Evolutionary conservation across 2,888 invertebrate genomes (phyloP), one percentile per base, ranked within the genome.

Genomic region (Philereme vetulata): DNA sequence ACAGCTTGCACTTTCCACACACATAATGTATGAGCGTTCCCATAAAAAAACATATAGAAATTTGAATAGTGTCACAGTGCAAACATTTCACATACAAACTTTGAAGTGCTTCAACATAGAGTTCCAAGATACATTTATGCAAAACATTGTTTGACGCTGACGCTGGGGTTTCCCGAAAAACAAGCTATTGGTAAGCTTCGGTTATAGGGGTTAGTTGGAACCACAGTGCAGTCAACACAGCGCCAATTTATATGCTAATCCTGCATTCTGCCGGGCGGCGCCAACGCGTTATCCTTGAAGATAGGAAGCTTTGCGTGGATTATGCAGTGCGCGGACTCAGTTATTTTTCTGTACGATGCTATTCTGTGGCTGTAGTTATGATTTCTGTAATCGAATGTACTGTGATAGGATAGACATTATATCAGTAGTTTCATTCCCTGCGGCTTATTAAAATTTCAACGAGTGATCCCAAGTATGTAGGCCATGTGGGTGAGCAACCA

Each of bases 191-290:
- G 57, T 56, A 52, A 62, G 65, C 66, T 65, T 53, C 46, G 53
- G 63, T 62, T 56, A 54, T 62, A 66, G 47, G 56, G 52, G 60
- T 64, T 64, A 64, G 66, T 61, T 64, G 54, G 65, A 58, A 62
- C 60, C 64, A 66, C 64, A 68, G 66, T 60, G 69, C 60, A 64
- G 62, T 67, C 61, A 72, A 66, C 67, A 71, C 67, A 66, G 62
- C 65, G 70, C 70, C 81, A 80, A 85, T 86, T 82, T 86, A 85
- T 82, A 88, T 88, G 88, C 79, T 80, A 88, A 88, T 87, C 67
- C 63, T 60, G 60, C 64, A 70, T 76, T 79, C 75, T 78, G 74
- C 72, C 62, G 72, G 72, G 72, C 21, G 38, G 38, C 74, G 69
- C 74, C 75, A 70, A 73, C 74, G 72, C 68, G 73, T 76, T 80